A percentile compares a stretch with the other conserved stretches of the same genome.
These are phyloP conservation scores for Catocala nupta DNA, from an alignment of 2,888 invertebrate genomes.

Conservation along the genomic window DNA sequence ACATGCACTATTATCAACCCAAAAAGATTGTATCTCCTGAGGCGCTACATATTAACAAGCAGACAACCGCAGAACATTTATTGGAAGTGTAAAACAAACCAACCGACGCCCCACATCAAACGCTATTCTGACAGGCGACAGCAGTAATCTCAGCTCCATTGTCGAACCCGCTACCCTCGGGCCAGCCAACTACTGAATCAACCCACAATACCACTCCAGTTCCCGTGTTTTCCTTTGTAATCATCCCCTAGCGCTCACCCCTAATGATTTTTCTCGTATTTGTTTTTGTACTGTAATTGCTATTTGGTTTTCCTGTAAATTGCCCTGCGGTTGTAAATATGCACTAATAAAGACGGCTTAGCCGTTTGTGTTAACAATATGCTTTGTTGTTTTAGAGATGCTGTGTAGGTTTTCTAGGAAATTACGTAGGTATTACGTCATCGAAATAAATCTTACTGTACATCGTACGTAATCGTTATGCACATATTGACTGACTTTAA, in stretches of 20 bases:
- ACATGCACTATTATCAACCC: slow-evolving; percentile 12
- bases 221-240: slow-evolving; percentile 78
- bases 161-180: slow-evolving; percentile 74
- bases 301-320: slow-evolving; percentile 84
- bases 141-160: slow-evolving; percentile 78
- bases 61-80: slow-evolving; percentile 41
- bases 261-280: slow-evolving; percentile 85
- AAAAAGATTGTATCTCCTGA: slow-evolving; percentile 21
- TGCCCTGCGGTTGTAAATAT: slow-evolving; percentile 76
- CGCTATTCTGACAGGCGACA: slow-evolving; percentile 70
- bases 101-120: slow-evolving; percentile 50
- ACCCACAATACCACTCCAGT: slow-evolving; percentile 65
- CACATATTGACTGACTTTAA: slow-evolving; percentile 13
- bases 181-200: slow-evolving; percentile 65
- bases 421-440: slow-evolving; percentile 10
- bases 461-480: slow-evolving; percentile 4
- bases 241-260: slow-evolving; percentile 69
- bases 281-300: slow-evolving; percentile 85
- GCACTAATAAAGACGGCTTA: slow-evolving; percentile 52
- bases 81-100: slow-evolving; percentile 55
- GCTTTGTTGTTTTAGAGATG: slow-evolving; percentile 19
- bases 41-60: slow-evolving; percentile 28
- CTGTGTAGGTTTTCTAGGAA: slow-evolving; percentile 11
- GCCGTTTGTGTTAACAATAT: slow-evolving; percentile 34
- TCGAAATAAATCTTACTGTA: neutral